phyloP scores from a whole-genome alignment of 2,113 vertebrate genomes.

The Amazona vittata region DNA sequence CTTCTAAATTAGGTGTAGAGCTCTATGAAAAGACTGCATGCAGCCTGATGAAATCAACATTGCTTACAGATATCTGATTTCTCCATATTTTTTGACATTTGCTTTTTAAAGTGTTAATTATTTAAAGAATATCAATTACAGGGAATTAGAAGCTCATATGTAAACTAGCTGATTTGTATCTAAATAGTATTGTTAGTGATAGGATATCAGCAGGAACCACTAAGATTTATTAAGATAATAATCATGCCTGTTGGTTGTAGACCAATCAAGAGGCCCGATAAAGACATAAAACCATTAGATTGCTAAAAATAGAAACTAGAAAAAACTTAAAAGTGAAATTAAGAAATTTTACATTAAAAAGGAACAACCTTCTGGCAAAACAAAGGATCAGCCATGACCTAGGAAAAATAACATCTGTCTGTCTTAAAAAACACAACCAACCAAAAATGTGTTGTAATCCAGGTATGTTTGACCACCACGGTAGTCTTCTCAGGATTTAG shows the following conservation, averaged over 20 bases:
- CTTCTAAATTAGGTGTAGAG: background rate
- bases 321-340: background rate
- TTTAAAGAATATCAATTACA: background rate
- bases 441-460: background rate
- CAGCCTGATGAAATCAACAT: background rate
- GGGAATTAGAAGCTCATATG: background rate
- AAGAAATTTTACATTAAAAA: background rate
- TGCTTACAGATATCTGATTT: background rate
- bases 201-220: background rate
- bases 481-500: background rate
- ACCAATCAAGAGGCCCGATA: background rate
- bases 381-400: background rate
- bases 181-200: background rate
- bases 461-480: background rate
- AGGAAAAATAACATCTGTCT: rapidly evolving
- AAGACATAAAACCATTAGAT: background rate
- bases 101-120: background rate
- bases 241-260: background rate
- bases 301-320: background rate
- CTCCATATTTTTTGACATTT: background rate
- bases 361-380: background rate
- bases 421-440: background rate
- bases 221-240: background rate
- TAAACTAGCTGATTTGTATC: background rate
- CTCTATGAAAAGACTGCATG: background rate